These are phyloP conservation scores for Diachasma alloeum DNA, from an alignment of 1,140 invertebrate species.

Conservation along the genomic window DNA sequence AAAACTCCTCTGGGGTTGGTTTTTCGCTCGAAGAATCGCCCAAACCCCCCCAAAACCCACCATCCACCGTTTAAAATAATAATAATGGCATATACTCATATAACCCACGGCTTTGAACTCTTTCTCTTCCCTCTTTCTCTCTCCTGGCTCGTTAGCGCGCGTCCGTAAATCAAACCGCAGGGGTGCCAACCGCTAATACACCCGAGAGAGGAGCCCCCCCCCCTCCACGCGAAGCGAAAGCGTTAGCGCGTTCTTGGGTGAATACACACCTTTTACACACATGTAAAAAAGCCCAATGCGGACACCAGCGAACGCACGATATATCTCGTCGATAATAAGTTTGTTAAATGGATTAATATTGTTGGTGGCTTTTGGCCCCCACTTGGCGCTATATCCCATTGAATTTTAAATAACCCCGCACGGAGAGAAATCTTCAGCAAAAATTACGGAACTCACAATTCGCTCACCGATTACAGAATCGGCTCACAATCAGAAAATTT, in stretches of 20 bases:
- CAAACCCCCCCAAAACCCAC: neutral
- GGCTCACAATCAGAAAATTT: too few relatives aligned
- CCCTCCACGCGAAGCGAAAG: neutral
- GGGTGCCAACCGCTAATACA: slow-evolving; percentile 57
- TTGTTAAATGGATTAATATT: slow-evolving; percentile 63
- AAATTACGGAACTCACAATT: too few relatives aligned
- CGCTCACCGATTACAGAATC: too few relatives aligned
- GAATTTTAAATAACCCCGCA: neutral
- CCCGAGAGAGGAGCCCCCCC: neutral
- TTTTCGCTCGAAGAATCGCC: too few relatives aligned
- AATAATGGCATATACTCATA: neutral
- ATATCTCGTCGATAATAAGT: slow-evolving; percentile 64
- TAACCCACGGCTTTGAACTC: slow-evolving; percentile 46
- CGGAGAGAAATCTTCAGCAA: too few relatives aligned
- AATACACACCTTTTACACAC: slow-evolving; percentile 19
- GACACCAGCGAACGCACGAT: slow-evolving; percentile 58
- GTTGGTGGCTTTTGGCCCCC: slow-evolving; percentile 23
- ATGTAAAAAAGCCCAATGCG: slow-evolving; percentile 26
- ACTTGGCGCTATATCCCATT: neutral
- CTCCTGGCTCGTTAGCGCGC: slow-evolving; percentile 54
- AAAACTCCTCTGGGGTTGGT: too few relatives aligned
- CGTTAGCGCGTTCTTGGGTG: slow-evolving; percentile 24
- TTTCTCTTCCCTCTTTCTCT: slow-evolving; percentile 6
- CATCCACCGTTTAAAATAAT: neutral
- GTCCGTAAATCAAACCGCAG: slow-evolving; percentile 62